Conservation (phyloP, 2,797 vertebrate genomes). For the Rhinophrynus dorsalis region DNA sequence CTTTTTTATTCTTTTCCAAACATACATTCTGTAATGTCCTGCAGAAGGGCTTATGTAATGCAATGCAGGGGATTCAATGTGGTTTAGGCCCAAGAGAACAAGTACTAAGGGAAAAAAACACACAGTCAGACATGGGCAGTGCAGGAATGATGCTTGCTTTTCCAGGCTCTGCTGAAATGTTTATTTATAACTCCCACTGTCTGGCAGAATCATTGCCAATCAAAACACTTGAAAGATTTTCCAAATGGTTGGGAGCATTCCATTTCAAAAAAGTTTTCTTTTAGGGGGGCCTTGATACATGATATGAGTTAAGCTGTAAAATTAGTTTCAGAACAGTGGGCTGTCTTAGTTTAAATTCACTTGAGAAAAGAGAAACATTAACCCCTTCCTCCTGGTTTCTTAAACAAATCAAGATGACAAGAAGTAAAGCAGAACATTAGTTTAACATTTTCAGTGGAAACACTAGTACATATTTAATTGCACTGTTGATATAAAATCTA, state of each 20-base stretch:
- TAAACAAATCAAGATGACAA: not conserved
- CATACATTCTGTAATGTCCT: conserved; percentile 67
- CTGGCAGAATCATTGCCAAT: conserved; percentile 78
- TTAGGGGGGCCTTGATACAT: conserved; percentile 72
- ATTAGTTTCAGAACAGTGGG: conserved; percentile 76
- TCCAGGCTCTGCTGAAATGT: conserved; percentile 77
- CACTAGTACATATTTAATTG: no score
- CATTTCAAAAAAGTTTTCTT: conserved; percentile 73
- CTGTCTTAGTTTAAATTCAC: conserved; percentile 61
- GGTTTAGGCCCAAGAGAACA: conserved; percentile 61
- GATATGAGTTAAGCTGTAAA: conserved; percentile 76
- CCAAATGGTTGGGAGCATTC: conserved; percentile 66
- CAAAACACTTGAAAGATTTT: conserved; percentile 78
- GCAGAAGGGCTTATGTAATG: conserved; percentile 77
- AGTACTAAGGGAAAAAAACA: conserved; percentile 59
- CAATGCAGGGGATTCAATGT: conserved; percentile 71
- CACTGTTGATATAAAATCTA: no score
- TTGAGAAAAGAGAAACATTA: conserved; percentile 16
- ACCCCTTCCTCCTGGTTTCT: not conserved
- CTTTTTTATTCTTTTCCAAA: conserved; percentile 51
- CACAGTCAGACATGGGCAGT: conserved; percentile 61
- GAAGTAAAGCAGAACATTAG: not conserved
- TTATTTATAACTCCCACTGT: conserved; percentile 82
- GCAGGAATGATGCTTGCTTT: conserved; percentile 73
- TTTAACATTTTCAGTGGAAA: not conserved